Conservation (phyloP, 2,113 vertebrate genomes). For the Ceuthmochares aereus region DNA sequence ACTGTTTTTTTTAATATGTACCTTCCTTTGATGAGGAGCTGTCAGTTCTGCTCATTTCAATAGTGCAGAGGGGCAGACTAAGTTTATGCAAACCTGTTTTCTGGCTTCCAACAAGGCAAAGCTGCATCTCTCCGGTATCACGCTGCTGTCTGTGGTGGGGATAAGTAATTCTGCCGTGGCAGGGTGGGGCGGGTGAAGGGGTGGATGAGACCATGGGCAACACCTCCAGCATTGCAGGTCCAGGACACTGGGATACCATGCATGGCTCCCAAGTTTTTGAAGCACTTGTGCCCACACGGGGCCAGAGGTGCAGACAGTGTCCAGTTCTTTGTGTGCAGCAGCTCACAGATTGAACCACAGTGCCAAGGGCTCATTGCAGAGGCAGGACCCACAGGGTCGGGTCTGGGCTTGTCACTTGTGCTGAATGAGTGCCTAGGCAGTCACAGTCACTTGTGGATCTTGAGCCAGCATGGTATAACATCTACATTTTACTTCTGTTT, state of each 20-base stretch:
- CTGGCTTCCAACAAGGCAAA: slow-evolving; percentile 11
- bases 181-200: too few relatives aligned
- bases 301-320: fast-evolving
- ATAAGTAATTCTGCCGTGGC: neutral
- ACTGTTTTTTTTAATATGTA: slow-evolving; percentile 31
- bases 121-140: neutral
- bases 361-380: neutral
- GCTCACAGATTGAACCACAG: fast-evolving
- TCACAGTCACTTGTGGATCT: fast-evolving
- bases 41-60: slow-evolving; percentile 26
- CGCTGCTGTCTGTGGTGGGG: neutral
- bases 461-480: fast-evolving
- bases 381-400: fast-evolving
- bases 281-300: fast-evolving
- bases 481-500: neutral
- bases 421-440: fast-evolving
- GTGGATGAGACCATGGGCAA: neutral
- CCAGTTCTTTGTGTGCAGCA: fast-evolving
- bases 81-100: neutral
- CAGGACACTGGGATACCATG: neutral
- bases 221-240: neutral
- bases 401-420: neutral
- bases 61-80: slow-evolving; percentile 31
- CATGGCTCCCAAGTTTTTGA: neutral
- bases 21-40: neutral